Evolutionary conservation across 2,797 vertebrate species (phyloP), one percentile per base, ranked within the genome.

Genomic region (Sebastes nivosus): DNA sequence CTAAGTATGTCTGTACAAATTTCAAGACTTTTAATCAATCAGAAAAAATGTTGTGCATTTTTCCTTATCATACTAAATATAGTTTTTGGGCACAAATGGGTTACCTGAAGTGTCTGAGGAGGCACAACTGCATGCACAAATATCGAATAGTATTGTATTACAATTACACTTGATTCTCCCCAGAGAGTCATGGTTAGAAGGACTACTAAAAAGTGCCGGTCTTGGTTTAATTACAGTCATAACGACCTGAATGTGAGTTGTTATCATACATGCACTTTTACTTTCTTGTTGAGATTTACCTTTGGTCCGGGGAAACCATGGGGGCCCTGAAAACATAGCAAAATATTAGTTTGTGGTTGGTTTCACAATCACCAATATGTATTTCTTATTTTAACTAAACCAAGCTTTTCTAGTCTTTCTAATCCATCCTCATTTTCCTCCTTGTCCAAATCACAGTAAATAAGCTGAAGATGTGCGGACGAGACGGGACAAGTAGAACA

Each of bases 271-370:
- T 75, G 84, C n/a, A 11, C 24, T 18, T 46, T 46, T n/a, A 16
- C n/a, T 75, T 80, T 67, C 1, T 70, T 34, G 36, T 46, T 78
- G 55, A 71, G 52, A 63, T 87, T 95, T 97, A 99, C 99, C 97
- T 99, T 99, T 84, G 97, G 95, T 91, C 99, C 99, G 86, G 98
- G 96, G 87, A 99, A 97, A 91, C 99, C 99, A 88, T 99, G 98
- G 54, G 99, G 99, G 82, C 99, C 99, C 99, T 99, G 90, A 95
- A 97, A 90, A 80, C 8, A 82, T 12, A 12, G 0, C 9, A 73
- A 46, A 2, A 42, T 5, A 29, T 81, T 8, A 58, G 20, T 30
- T 67, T 57, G 2, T 20, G 5, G 9, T 6, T 14, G 0, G 1
- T 12, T 8, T 70, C 8, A 63, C 16, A 36, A 1, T 29, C 18